Evolutionary conservation across 1,140 invertebrate genomes (phyloP), one percentile per base, ranked within the genome.

Genomic region (Vanessa atalanta): DNA sequence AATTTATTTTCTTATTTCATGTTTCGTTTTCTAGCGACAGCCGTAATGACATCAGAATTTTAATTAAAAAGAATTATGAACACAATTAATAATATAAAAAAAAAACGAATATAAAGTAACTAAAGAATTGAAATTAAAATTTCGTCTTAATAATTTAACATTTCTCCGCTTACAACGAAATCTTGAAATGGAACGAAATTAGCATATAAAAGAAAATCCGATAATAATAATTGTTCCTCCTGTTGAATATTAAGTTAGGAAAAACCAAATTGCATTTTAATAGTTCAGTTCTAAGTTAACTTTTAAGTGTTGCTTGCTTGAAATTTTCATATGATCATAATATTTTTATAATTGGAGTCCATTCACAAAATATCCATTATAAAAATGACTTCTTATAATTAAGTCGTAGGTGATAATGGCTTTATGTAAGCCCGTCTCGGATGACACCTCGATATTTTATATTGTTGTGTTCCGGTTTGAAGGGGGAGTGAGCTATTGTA

Each of bases 181-280:
- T 55, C 65, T 53, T 53, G 37, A 75, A 75, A 65, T 20, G 16
- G 69, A 75, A 57, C 13, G 31, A 37, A 75, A 75, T 75, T 75
- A 75, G 68, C 73, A 75, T 75, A 75, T 70, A 75, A 70, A 75
- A 75, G 73, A 70, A 75, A 75, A 75, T 75, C 68, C 73, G 51
- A 68, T 74, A 74, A 47, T 75, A 70, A 50, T 70, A 75, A 70
- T 70, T 60, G 73, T 55, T 65, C 65, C 68, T 67, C 47, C 65
- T 37, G n/a, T 55, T 47, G 73, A 66, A 75, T 70, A 69, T 74
- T 74, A 65, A 65, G 67, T 69, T 75, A 13, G 47, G 26, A 31
- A 76, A 72, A 69, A 69, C 48, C 13, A 53, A 47, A 66, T 47
- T 51, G 43, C 57, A 70, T 37, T 64, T 60, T 14, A 64, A 72